Conservation (phyloP, 1,140 invertebrate genomes). For the Tetranychus cinnabarinus region DNA sequence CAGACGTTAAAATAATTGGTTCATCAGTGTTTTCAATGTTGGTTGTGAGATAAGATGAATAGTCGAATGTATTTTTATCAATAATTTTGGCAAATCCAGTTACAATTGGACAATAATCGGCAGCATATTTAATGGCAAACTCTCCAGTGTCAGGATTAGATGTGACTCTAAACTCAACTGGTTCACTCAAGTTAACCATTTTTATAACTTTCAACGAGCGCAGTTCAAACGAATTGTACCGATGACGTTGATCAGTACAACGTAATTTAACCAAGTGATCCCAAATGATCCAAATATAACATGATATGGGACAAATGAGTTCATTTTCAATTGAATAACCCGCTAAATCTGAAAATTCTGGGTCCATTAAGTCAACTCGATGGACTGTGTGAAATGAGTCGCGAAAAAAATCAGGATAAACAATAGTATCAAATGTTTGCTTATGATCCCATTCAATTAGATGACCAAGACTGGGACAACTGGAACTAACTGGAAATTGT, state of each 20-base stretch:
- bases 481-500: no score
- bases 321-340: slow-evolving; percentile 83
- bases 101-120: neutral
- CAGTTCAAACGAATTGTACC: slow-evolving; percentile 49
- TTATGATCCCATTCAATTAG: slow-evolving; percentile 29
- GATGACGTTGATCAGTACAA: slow-evolving; percentile 44
- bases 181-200: slow-evolving; percentile 46
- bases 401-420: neutral
- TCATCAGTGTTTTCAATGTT: neutral
- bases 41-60: neutral
- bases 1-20: neutral
- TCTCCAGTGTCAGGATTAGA: slow-evolving; percentile 61
- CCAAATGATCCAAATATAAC: slow-evolving; percentile 77
- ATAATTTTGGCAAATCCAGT: neutral
- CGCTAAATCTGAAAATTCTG: slow-evolving; percentile 38
- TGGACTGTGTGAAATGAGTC: neutral
- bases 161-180: slow-evolving; percentile 59
- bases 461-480: slow-evolving; percentile 24
- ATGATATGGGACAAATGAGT: slow-evolving; percentile 78
- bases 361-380: neutral
- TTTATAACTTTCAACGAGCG: slow-evolving; percentile 69
- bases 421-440: neutral
- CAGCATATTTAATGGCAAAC: slow-evolving; percentile 74
- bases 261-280: slow-evolving; percentile 61
- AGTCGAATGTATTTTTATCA: neutral